Percentiles rank a stretch among this genome's conserved stretches.
Evolutionary conservation across 92 coral and sea anemone genomes (phyloP).

Genomic region (Galaxea fascicularis): DNA sequence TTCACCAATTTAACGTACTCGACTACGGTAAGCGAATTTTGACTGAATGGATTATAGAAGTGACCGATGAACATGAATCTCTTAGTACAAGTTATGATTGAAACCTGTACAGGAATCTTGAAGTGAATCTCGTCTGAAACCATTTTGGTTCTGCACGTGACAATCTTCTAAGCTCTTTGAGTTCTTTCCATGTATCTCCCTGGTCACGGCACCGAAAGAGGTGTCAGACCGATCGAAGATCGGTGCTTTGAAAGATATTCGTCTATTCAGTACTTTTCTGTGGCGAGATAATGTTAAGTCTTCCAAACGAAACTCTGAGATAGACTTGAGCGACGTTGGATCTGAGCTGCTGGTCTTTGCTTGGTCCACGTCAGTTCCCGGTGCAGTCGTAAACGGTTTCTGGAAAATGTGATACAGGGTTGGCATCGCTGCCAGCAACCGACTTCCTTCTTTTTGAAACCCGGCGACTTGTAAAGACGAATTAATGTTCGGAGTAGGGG

Average conservation of each 20-base stretch:
- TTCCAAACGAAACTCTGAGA: not conserved
- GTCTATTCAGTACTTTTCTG: slow-evolving; percentile 8
- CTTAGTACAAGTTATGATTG: not conserved
- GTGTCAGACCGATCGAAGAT: not conserved
- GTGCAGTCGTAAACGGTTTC: not conserved
- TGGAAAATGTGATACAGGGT: slow-evolving; percentile 1
- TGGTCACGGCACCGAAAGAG: not conserved
- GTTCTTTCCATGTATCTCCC: not conserved
- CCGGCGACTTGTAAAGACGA: not conserved
- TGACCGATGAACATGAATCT: not conserved
- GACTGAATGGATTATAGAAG: too few species aligned
- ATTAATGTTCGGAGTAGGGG: not conserved
- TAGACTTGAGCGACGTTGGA: not conserved
- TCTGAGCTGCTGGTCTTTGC: not conserved
- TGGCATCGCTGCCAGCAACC: not conserved
- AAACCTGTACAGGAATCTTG: not conserved
- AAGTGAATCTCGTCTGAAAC: slow-evolving; percentile 16
- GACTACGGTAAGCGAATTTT: too few species aligned
- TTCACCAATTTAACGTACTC: too few species aligned
- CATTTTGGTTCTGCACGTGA: not conserved
- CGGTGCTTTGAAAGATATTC: not conserved
- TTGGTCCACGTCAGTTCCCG: not conserved
- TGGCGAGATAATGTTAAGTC: not conserved
- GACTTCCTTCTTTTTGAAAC: slow-evolving; percentile 9
- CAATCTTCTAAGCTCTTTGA: slow-evolving; percentile 20